phyloP scores from a whole-genome alignment of 2,888 invertebrate species.

The Macrosoma leucophasiata region DNA sequence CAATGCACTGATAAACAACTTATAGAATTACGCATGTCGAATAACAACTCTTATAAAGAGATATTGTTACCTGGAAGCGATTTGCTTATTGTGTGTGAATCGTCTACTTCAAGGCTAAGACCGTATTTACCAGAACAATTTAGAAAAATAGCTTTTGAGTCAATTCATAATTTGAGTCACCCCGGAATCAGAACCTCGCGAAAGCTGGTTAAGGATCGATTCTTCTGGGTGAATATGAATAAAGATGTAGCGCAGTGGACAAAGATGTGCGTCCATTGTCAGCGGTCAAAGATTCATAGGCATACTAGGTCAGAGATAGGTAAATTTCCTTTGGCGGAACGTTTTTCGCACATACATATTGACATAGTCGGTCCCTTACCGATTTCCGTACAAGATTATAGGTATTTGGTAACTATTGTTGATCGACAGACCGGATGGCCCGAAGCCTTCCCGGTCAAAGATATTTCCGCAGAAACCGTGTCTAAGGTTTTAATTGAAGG shows the following conservation, averaged over 20 bases:
- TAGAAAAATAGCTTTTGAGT: conserved; percentile 5
- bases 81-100: conserved; percentile 2
- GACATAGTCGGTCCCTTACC: conserved; percentile 25
- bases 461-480: conserved; percentile 21
- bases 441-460: conserved; percentile 21
- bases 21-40: neutral
- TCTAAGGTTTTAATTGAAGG: conserved; percentile 19
- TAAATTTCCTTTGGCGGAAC: conserved; percentile 1
- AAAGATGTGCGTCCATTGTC: conserved; percentile 6
- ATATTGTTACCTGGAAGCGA: conserved; percentile 1
- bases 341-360: conserved; percentile 24
- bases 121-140: conserved; percentile 5
- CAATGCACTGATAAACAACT: conserved; percentile 1
- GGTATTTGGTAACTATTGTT: conserved; percentile 27
- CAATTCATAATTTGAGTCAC: conserved; percentile 10
- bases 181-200: conserved; percentile 6
- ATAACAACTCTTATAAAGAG: neutral
- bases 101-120: neutral
- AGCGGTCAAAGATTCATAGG: conserved; percentile 1
- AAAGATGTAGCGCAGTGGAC: conserved; percentile 5
- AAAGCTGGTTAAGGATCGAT: conserved; percentile 5
- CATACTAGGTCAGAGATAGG: conserved; percentile 1
- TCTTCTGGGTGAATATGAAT: conserved; percentile 11
- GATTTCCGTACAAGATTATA: conserved; percentile 12
- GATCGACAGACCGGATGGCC: conserved; percentile 29